Conservation (phyloP, 2,888 invertebrate genomes). For the Drosophila longiperda region DNA sequence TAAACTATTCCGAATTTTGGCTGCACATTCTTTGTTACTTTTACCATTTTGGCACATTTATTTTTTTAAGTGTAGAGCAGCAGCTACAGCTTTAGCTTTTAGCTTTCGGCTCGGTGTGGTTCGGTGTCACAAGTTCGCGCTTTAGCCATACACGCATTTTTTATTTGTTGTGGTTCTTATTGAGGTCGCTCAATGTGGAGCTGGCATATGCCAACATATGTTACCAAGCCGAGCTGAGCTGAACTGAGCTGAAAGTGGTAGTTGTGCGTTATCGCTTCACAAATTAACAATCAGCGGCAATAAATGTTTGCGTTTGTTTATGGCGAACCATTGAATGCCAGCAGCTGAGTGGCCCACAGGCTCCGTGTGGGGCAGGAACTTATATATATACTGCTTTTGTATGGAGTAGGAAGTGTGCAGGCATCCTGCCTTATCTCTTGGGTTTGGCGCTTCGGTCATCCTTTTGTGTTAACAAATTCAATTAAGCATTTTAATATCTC, state of each 20-base stretch:
- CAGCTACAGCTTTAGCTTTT: conserved; percentile 14
- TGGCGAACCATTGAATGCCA: conserved; percentile 53
- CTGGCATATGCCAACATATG: conserved; percentile 13
- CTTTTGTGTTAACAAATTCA: conserved; percentile 75
- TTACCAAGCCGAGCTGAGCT: neutral
- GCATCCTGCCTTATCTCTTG: conserved; percentile 45
- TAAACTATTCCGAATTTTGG: neutral
- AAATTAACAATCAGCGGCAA: conserved; percentile 83
- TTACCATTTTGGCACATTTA: neutral
- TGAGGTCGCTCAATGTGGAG: conserved; percentile 63
- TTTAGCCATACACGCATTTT: conserved; percentile 49
- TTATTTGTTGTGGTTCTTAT: conserved; percentile 42
- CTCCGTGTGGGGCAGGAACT: conserved; percentile 38
- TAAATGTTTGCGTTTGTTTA: conserved; percentile 82
- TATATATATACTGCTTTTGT: conserved; percentile 27
- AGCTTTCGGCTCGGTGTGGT: conserved; percentile 47
- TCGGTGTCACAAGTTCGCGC: conserved; percentile 76
- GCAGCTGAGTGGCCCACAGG: conserved; percentile 30
- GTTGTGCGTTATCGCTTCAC: conserved; percentile 80
- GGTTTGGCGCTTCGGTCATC: conserved; percentile 35
- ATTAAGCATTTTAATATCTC: conserved; percentile 80
- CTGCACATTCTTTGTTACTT: neutral
- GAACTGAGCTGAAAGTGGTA: neutral
- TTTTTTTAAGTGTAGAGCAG: conserved; percentile 12
- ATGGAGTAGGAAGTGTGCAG: conserved; percentile 16